phyloP scores from a whole-genome alignment of 2,888 invertebrate genomes.

The Drosophila infuscata region DNA sequence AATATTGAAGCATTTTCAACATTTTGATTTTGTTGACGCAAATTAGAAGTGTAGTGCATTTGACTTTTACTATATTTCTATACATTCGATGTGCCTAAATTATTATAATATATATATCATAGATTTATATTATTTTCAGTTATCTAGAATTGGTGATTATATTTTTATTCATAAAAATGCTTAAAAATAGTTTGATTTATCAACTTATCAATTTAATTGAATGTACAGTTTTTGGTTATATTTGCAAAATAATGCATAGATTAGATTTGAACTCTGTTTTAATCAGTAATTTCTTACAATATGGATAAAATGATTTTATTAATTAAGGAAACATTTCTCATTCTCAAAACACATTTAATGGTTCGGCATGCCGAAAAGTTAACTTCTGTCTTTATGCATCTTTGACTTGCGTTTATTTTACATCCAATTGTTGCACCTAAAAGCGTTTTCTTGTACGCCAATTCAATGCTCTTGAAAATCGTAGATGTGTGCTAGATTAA shows the following conservation, averaged over 20 bases:
- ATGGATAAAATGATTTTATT: slow-evolving; percentile 7
- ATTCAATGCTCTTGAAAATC: slow-evolving; percentile 68
- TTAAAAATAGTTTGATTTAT: slow-evolving; percentile 32
- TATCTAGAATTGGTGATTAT: slow-evolving; percentile 70
- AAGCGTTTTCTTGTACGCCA: slow-evolving; percentile 68
- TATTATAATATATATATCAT: slow-evolving; percentile 35
- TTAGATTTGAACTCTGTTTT: slow-evolving; percentile 31
- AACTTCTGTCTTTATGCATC: background rate
- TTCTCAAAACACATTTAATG: background rate
- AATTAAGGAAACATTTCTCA: background rate
- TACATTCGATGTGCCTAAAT: slow-evolving; percentile 60
- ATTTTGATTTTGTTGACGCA: slow-evolving; percentile 50
- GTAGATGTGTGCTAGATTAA: slow-evolving; percentile 70
- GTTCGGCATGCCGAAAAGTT: slow-evolving; percentile 32
- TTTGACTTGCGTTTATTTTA: background rate
- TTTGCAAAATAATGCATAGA: slow-evolving; percentile 46
- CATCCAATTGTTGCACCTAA: slow-evolving; percentile 35
- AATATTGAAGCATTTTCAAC: slow-evolving; percentile 53
- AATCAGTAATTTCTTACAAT: slow-evolving; percentile 1
- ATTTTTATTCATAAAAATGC: slow-evolving; percentile 39
- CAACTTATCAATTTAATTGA: slow-evolving; percentile 30
- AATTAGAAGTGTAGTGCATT: slow-evolving; percentile 66
- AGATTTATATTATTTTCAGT: slow-evolving; percentile 39
- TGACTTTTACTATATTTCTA: slow-evolving; percentile 41
- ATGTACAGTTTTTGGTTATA: slow-evolving; percentile 44